A percentile compares a stretch with the other conserved stretches of the same genome.
phyloP scores from a whole-genome alignment of 2,113 vertebrate species.

The Eupsittula cactorum region DNA sequence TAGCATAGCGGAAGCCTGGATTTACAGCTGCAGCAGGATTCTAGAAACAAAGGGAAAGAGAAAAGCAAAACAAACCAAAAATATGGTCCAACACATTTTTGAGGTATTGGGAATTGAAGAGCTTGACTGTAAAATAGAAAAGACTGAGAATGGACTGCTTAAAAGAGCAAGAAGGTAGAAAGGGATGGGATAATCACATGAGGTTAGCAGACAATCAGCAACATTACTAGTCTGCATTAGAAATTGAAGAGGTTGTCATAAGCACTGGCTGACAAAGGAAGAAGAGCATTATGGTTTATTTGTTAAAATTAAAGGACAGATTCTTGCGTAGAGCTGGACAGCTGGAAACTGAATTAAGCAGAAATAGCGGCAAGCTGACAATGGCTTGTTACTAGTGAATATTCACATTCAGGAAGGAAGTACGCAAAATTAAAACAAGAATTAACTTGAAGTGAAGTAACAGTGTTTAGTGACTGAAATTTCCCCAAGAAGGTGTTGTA shows the following conservation, averaged over 20 bases:
- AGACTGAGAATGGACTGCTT: neutral
- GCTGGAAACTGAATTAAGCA: constrained; percentile 40
- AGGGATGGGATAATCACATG: neutral
- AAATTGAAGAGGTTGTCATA: neutral
- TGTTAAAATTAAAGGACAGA: neutral
- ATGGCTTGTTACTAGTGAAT: constrained; percentile 25
- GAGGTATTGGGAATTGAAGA: neutral
- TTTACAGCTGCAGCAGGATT: constrained; percentile 17
- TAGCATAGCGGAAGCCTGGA: neutral
- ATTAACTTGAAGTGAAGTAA: constrained; percentile 37
- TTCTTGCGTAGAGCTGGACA: neutral
- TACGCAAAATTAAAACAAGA: constrained; percentile 30
- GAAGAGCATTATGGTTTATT: neutral
- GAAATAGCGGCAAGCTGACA: neutral
- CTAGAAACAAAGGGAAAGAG: constrained; percentile 5
- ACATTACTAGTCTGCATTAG: neutral
- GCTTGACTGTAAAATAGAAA: neutral
- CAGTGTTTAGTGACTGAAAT: neutral
- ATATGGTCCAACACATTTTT: neutral
- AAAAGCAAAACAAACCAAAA: neutral
- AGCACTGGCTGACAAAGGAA: neutral
- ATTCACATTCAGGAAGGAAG: constrained; percentile 52
- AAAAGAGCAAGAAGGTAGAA: neutral
- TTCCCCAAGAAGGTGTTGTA: neutral
- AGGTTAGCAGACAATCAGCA: neutral